A percentile compares a stretch with the other conserved stretches of the same genome.
Conservation (phyloP, 2,888 invertebrate genomes). For the Cephus pulcher region DNA sequence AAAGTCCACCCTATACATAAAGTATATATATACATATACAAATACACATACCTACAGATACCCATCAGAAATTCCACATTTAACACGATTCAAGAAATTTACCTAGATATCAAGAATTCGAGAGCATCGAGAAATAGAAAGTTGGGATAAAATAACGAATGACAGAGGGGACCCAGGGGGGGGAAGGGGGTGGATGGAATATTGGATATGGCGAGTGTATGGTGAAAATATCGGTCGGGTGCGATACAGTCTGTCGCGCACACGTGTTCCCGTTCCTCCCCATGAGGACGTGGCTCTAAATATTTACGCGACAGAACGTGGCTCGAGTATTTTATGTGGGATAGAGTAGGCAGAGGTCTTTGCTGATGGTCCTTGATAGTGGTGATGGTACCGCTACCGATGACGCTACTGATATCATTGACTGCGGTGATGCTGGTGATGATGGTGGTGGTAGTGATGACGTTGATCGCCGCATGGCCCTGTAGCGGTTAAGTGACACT, state of each 20-base stretch:
- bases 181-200: neutral
- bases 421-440: neutral
- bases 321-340: conserved; percentile 38
- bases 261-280: conserved; percentile 30
- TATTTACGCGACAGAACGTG: conserved; percentile 44
- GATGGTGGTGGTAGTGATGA: neutral
- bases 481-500: conserved; percentile 18
- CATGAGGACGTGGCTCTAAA: conserved; percentile 41
- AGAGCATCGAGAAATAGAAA: neutral
- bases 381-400: neutral
- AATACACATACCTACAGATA: neutral
- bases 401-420: neutral
- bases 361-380: neutral
- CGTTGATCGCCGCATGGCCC: conserved; percentile 2
- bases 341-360: neutral
- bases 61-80: neutral
- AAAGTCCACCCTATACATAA: too few relatives aligned
- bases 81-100: neutral
- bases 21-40: neutral
- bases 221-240: neutral
- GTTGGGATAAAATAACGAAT: neutral
- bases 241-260: conserved; percentile 12
- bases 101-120: neutral
- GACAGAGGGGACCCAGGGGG: too few relatives aligned
- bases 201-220: neutral